Evolutionary conservation across 2,888 invertebrate genomes (phyloP), one percentile per base, ranked within the genome.

Genomic region (Xanthorhoe designata): DNA sequence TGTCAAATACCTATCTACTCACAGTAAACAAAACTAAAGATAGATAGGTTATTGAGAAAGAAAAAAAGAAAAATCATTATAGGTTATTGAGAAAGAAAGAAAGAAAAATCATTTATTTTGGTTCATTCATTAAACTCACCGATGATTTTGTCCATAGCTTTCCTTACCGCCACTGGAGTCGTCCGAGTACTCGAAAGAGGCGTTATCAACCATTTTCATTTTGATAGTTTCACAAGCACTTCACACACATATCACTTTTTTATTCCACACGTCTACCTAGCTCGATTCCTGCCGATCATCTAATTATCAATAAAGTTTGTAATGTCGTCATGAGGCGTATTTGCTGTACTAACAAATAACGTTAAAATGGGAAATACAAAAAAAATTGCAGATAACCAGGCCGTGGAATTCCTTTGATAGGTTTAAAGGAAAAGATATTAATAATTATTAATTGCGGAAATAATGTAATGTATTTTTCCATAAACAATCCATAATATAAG

Each of bases 171-270:
- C 83, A 58, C 91, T 91, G 15, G 92, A 93, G 69, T 89, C 92
- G 61, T 92, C 92, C 2, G 91, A 92, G 71, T 86, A 88, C 71
- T 93, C 91, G 65, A 90, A 92, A 5, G 90, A 91, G 1, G 85
- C 91, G 81, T 92, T 93, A 78, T 92, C 92, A 75, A 91, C 90
- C 91, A 92, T 92, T 78, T 71, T 88, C 67, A 68, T 66, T 54
- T 66, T 66, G 64, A 35, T 62, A 71, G 57, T 63, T 64, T 54
- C 60, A 66, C 64, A 70, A 70, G 69, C 68, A 76, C 73, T 63
- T 73, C 56, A 9, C 49, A 47, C 65, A 72, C 62, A 65, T 59
- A 1, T 50, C 66, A 66, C 67, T 68, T 59, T 55, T 8, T 42
- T 15, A 5, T 17, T 47, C 35, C 38, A 24, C 52, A 56, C 51